Conservation (phyloP, 2,888 invertebrate genomes). For the Pseudeuparius sepicola region DNA sequence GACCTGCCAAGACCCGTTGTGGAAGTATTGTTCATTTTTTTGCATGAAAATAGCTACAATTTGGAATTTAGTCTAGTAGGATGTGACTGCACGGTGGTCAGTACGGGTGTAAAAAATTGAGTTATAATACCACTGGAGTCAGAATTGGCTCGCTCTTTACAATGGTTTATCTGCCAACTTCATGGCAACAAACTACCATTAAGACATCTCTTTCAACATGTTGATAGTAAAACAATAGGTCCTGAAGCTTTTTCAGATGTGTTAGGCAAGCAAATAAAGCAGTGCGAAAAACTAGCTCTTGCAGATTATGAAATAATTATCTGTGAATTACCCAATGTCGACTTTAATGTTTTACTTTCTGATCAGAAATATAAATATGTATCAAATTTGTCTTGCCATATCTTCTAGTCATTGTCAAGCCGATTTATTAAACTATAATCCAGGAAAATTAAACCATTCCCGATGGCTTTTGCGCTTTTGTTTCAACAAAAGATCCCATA, state of each 20-base stretch:
- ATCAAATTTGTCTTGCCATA: constrained; percentile 12
- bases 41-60: too few relatives aligned
- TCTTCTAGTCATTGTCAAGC: constrained; percentile 10
- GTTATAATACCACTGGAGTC: constrained; percentile 13
- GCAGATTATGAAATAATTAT: constrained; percentile 4
- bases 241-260: neutral
- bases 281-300: constrained; percentile 3
- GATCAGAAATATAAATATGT: constrained; percentile 5
- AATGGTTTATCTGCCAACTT: constrained; percentile 24
- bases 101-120: constrained; percentile 1
- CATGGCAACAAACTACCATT: constrained; percentile 24
- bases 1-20: too few relatives aligned
- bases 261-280: constrained; percentile 6
- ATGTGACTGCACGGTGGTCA: neutral
- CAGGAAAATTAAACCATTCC: constrained; percentile 13
- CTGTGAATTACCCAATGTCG: constrained; percentile 2
- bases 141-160: constrained; percentile 20
- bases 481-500: constrained; percentile 5
- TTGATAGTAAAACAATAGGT: constrained; percentile 9
- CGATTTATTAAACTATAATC: constrained; percentile 11
- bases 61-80: neutral
- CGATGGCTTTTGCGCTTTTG: constrained; percentile 11
- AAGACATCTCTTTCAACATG: constrained; percentile 5
- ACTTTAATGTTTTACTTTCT: neutral
- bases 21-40: too few relatives aligned